Conservation (phyloP, 2,797 vertebrate species). For the Pogonophryne albipinna region DNA sequence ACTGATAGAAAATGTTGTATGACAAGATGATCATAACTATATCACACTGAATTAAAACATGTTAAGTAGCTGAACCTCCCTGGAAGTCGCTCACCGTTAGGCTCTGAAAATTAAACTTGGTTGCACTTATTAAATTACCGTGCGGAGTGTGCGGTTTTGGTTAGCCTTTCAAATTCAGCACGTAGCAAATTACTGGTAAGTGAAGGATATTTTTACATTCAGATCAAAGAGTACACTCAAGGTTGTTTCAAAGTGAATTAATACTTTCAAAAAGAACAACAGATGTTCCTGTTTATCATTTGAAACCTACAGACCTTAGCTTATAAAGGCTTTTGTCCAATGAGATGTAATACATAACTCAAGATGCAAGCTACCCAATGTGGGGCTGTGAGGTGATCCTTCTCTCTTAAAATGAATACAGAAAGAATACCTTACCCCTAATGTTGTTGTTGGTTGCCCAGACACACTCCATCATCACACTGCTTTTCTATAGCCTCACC, state of each 20-base stretch:
- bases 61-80: constrained; percentile 1
- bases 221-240: constrained; percentile 38
- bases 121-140: not conserved
- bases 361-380: not conserved
- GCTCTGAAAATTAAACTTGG: constrained; percentile 2
- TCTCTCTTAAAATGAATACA: constrained; percentile 4
- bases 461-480: constrained; percentile 41
- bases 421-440: not conserved
- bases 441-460: constrained; percentile 32
- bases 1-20: not conserved
- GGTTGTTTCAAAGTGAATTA: constrained; percentile 34
- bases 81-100: not conserved
- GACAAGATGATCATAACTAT: not conserved
- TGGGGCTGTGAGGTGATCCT: not conserved
- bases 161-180: constrained; percentile 9
- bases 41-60: not conserved
- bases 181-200: constrained; percentile 26
- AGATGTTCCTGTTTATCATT: constrained; percentile 15
- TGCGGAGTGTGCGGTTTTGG: constrained; percentile 23
- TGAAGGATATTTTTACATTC: constrained; percentile 35
- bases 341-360: not conserved
- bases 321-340: not conserved
- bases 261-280: constrained; percentile 1
- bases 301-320: not conserved
- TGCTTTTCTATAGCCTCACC: constrained; percentile 31